phyloP scores from a whole-genome alignment of 2,888 invertebrate genomes.

The Bruchidius siliquastri region DNA sequence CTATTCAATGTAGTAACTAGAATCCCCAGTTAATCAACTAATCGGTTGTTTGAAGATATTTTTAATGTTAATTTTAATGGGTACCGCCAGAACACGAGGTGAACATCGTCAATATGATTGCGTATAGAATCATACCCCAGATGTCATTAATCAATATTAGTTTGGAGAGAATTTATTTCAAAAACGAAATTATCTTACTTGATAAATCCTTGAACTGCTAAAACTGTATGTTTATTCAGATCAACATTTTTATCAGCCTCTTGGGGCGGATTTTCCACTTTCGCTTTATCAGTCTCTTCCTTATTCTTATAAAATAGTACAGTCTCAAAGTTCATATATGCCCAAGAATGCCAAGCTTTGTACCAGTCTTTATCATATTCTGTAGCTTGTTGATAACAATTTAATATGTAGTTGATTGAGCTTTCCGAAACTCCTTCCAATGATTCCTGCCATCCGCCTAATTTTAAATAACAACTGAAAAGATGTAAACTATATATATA shows the following conservation, averaged over 20 bases:
- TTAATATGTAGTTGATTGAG: slow-evolving; percentile 70
- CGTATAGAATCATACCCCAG: no score
- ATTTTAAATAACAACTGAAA: slow-evolving; percentile 74
- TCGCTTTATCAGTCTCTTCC: slow-evolving; percentile 29
- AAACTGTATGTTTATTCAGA: slow-evolving; percentile 76
- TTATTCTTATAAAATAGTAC: slow-evolving; percentile 60
- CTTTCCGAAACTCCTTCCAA: slow-evolving; percentile 74
- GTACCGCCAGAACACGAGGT: no score
- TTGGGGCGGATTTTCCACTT: slow-evolving; percentile 13
- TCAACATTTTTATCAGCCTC: slow-evolving; percentile 46
- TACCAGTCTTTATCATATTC: slow-evolving; percentile 86
- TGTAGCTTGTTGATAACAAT: slow-evolving; percentile 78
- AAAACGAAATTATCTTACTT: slow-evolving; percentile 31
- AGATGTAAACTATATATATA: no score
- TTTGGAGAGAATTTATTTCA: not conserved
- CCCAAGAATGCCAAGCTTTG: slow-evolving; percentile 98
- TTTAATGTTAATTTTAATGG: no score
- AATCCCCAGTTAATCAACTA: no score
- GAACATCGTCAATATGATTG: no score
- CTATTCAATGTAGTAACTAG: no score
- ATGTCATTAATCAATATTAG: no score
- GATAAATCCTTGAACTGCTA: slow-evolving; percentile 94
- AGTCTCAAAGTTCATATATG: slow-evolving; percentile 96
- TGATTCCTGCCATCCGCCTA: slow-evolving; percentile 93
- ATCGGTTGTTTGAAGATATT: no score